Conservation (phyloP, 2,113 vertebrate genomes). For the human region DNA sequence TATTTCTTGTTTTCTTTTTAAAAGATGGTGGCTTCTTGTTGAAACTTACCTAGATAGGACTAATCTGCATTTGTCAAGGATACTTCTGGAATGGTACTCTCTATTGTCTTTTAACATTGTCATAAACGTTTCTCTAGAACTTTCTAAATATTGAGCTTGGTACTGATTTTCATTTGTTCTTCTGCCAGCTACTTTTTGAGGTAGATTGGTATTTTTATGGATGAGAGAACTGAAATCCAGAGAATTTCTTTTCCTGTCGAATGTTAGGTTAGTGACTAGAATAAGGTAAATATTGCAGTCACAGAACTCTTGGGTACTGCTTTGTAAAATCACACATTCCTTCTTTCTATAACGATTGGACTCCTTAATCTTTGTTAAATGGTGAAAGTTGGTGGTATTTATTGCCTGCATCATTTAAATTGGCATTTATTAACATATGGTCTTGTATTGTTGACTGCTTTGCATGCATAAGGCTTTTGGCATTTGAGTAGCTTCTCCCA, state of each 20-base stretch:
- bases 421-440: background rate
- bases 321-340: background rate
- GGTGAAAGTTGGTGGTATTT: constrained; percentile 4
- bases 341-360: background rate
- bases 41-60: background rate
- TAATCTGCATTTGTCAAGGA: constrained; percentile 31
- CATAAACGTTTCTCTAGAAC: constrained; percentile 7
- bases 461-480: background rate
- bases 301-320: background rate
- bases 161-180: constrained; percentile 49
- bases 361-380: background rate
- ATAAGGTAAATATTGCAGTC: background rate
- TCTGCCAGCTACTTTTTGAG: constrained; percentile 1
- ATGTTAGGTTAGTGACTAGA: background rate
- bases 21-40: constrained; percentile 57
- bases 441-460: constrained; percentile 37
- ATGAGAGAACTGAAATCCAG: constrained; percentile 37
- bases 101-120: background rate
- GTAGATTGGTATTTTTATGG: constrained; percentile 11
- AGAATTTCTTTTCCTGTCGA: background rate
- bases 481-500: constrained; percentile 21
- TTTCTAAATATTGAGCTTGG: background rate
- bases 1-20: constrained; percentile 54
- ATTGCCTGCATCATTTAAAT: constrained; percentile 40
- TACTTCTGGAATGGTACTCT: background rate